These are phyloP conservation scores for Dolichotis patagonum DNA, from an alignment of 2,113 vertebrate species.

Conservation along the genomic window DNA sequence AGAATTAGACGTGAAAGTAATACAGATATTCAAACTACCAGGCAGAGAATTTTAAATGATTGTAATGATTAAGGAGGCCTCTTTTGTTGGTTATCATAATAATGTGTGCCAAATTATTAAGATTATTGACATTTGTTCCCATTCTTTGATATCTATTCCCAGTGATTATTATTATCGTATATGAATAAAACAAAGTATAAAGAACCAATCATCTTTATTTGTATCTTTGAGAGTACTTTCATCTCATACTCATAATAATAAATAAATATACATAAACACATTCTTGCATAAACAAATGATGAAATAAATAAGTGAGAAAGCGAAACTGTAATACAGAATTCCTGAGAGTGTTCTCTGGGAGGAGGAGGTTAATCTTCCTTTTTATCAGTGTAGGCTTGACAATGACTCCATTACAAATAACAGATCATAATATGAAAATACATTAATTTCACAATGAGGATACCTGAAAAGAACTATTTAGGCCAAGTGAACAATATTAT, in stretches of 20 bases:
- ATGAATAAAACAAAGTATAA: neutral
- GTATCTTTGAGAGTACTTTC: neutral
- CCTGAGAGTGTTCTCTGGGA: neutral
- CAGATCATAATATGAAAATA: neutral
- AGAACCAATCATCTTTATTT: neutral
- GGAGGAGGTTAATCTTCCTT: neutral
- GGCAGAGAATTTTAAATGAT: neutral
- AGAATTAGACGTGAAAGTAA: neutral
- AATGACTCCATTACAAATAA: neutral
- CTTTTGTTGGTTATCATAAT: neutral
- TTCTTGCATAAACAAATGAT: neutral
- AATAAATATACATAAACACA: neutral
- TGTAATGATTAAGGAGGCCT: neutral
- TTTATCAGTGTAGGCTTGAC: neutral
- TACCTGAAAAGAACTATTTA: neutral
- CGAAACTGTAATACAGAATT: neutral
- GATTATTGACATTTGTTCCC: neutral
- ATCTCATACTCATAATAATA: neutral
- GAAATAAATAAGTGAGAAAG: neutral
- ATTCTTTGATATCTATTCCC: neutral
- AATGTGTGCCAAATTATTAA: neutral
- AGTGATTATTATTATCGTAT: neutral
- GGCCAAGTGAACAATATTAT: neutral
- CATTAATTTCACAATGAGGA: neutral
- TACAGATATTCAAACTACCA: neutral